Base-by-base conservation (phyloP, 2,113 vertebrate genomes). In the Lynx canadensis region DNA sequence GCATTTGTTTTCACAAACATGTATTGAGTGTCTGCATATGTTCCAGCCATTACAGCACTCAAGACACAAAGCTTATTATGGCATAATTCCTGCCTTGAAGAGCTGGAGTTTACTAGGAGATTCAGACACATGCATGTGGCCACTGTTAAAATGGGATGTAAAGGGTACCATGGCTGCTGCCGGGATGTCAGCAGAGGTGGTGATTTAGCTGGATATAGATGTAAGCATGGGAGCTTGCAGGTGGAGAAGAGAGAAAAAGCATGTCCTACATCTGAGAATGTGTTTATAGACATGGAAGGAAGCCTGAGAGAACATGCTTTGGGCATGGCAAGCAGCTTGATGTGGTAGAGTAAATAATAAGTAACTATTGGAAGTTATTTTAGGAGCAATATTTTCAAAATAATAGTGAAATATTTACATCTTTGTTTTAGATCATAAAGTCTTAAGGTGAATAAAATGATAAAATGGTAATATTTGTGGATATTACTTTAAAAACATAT, bases 401-500 rank as follows among this genome's bases (percentile, higher is more conserved):
- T 93, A 89, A 65, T 65, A 89, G 82, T 96, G 36, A 86, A 92
- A 78, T 93, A 81, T 50, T 96, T 82, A 31, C 4, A 69, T 80
- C 29, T 89, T 88, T 93, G 52, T 92, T 96, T 95, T 25, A 94
- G 38, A 74, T 93, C 5, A 19, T 93, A 94, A 88, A 12, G 18
- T 79, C 79, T 89, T 80, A 74, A 65, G 33, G 84, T 95, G 45
- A 97, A 94, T 68, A 93, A 98, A 95, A 80, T 95, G 48, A 80
- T 86, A 79, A 92, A 71, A 89, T 94, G 8, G 4, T 94, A 65
- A 11, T 95, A 29, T 38, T 97, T 96, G 23, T 81, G 27, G 9
- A 18, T 85, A 79, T 74, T 93, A 82, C 92, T 97, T 48, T 93
- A 41, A 97, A 86, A 95, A 97, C 45, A 1, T 97, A 74, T 93